phyloP scores from a whole-genome alignment of 2,797 vertebrate species.

The Zalophus californianus region DNA sequence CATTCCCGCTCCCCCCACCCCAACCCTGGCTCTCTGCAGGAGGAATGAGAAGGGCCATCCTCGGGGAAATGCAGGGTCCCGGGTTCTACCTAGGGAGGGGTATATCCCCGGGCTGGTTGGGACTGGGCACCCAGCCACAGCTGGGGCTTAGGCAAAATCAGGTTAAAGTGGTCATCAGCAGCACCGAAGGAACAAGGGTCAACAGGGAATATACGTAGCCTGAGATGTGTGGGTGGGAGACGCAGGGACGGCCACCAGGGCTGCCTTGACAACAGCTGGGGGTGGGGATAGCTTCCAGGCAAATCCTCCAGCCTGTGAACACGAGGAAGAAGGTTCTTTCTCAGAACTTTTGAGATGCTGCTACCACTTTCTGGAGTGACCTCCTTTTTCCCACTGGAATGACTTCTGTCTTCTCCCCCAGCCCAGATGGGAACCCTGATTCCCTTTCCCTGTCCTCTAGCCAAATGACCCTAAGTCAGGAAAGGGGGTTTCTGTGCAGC shows the following conservation, averaged over 20 bases:
- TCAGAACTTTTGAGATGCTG: not conserved
- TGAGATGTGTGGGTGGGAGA: not conserved
- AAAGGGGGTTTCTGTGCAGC: not conserved
- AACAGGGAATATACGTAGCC: not conserved
- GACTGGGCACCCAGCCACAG: not conserved
- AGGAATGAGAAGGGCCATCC: not conserved
- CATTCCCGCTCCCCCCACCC: not conserved
- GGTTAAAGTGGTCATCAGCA: not conserved
- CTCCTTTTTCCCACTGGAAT: not conserved
- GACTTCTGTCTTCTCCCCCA: not conserved
- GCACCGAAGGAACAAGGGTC: not conserved
- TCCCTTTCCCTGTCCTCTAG: not conserved
- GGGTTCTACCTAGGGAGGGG: not conserved
- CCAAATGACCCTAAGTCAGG: not conserved
- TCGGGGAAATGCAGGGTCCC: not conserved
- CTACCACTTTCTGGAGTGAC: not conserved
- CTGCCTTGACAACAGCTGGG: slow-evolving; percentile 21
- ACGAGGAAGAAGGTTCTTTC: not conserved
- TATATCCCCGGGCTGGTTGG: not conserved
- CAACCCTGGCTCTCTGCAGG: not conserved
- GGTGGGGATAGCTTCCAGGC: not conserved
- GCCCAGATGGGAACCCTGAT: not conserved
- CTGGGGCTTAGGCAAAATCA: not conserved
- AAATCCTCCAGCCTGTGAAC: slow-evolving; percentile 10
- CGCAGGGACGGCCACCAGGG: not conserved